Evolutionary conservation across 64 coral and sea anemone genomes (phyloP), one percentile per base, ranked within the genome.

Genomic region (Catalaphyllia jardinei): DNA sequence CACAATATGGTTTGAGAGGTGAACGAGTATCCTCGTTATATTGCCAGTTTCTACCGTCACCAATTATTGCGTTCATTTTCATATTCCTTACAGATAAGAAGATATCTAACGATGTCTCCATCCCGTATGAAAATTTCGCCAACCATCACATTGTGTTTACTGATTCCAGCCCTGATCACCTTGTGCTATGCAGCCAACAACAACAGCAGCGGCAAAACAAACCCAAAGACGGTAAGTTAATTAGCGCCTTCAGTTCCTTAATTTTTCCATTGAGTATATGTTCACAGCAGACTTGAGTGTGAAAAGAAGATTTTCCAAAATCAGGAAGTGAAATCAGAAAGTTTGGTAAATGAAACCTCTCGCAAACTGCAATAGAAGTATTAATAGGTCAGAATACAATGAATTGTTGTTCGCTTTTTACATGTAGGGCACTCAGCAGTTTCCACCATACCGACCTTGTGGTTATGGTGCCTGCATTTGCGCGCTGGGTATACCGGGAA

Each of bases 401-500:
- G 25, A 67, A 9, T 22, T 6, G 3, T 8, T 67, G 16, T 67
- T 67, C 20, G 4, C 54, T 57, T 12, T 57, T 0, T n/a, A 24
- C 73, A 20, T 20, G 15, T 46, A 75, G 73, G 33, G 30, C 15
- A 75, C 73, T 39, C 73, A 75, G 0, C 73, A 35, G 33, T 35
- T 17, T 12, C 31, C 73, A 18, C 31, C 73, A 1, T 39, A 75
- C 46, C 33, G 73, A 20, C 33, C 35, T 8, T 75, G 30, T 76
- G 74, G 31, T 46, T 38, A 76, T 38, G 30, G 30, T 76, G 74
- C 31, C 12, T 46, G 31, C 10, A 49, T 76, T 8, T 38, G 76
- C 49, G 76, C 76, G 24, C 76, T n/a, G n/a, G n/a, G n/a, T n/a
- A n/a, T n/a, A n/a, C n/a, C 76, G 28, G 76, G 76, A 52, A 78